Evolutionary conservation across 1,140 invertebrate genomes (phyloP), one percentile per base, ranked within the genome.

Genomic region (Lepidotrigona ventralis): DNA sequence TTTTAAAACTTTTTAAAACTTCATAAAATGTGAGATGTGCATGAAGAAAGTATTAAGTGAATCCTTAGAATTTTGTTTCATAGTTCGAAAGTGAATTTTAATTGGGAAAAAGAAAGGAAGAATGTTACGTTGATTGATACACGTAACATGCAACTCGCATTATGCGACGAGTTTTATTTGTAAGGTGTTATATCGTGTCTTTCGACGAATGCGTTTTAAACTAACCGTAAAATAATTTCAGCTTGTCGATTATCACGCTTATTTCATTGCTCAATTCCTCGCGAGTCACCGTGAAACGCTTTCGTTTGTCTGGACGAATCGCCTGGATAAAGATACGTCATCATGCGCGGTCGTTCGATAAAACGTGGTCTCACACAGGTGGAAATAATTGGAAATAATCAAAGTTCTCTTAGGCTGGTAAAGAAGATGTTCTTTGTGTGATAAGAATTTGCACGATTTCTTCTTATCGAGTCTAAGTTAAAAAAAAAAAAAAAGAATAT

Each of bases 171-270:
- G 29, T 63, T 76, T 26, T 2, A 19, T 29, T 17, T 17, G 1
- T 14, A 58, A 64, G n/a, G 26, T 63, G 46, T n/a, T 39, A 60
- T 60, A 60, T 60, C 54, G 29, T 8, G 19, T 6, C 4, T 33
- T n/a, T 9, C 8, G 11, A 33, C 4, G 1, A 63, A 11, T 19
- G 33, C 56, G 4, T 23, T 8, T 26, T 46, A 46, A 63, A 75
- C 46, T 26, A 56, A 75, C 15, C 56, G 33, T 75, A 33, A 75
- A 75, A 60, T 63, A 60, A 75, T 46, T 60, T 39, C 15, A 15
- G 26, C 29, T 46, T 2, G 56, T 63, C 56, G 23, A 75, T 75
- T 60, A 75, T 63, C 56, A 14, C 73, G 56, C 73, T 26, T 46
- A 33, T 60, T 75, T 15, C 21, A 15, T 21, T 15, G 23, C 4